Evolutionary conservation across 2,113 vertebrate species (phyloP).

Genomic region (Noctilio leporinus): DNA sequence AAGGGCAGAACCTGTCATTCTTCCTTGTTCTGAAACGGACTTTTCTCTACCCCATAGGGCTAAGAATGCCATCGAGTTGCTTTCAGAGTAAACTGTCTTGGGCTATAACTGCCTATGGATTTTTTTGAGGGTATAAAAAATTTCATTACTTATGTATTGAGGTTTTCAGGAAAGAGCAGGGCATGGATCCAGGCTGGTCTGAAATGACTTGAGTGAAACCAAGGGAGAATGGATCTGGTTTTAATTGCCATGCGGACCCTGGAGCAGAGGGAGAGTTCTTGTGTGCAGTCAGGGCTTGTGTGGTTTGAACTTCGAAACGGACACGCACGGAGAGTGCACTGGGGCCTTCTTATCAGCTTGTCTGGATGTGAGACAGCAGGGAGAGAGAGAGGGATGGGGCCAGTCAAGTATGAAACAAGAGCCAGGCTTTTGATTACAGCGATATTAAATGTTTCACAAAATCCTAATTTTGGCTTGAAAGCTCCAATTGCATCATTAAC

Average conservation of each 20-base stretch:
- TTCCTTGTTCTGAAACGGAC: not conserved
- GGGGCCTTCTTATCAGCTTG: not conserved
- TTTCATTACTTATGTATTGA: not conserved
- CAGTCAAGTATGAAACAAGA: not conserved
- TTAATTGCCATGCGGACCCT: not conserved
- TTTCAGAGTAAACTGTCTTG: not conserved
- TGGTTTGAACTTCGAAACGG: not conserved
- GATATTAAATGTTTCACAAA: not conserved
- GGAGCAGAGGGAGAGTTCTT: not conserved
- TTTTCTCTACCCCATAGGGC: not conserved
- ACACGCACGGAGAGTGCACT: not conserved
- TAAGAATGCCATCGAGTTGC: not conserved
- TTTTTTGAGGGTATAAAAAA: not conserved
- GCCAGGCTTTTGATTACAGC: not conserved
- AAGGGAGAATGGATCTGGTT: not conserved
- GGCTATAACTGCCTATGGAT: not conserved
- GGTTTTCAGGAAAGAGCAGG: not conserved
- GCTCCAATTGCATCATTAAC: not conserved
- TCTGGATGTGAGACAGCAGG: not conserved
- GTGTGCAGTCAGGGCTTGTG: not conserved
- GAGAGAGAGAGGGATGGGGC: not conserved
- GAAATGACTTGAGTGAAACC: not conserved
- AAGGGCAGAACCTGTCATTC: not conserved
- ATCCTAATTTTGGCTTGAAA: slow-evolving; percentile 29
- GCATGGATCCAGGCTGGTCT: not conserved